These are phyloP conservation scores for Vicugna pacos DNA, from an alignment of 2,113 vertebrate species.

Conservation along the genomic window DNA sequence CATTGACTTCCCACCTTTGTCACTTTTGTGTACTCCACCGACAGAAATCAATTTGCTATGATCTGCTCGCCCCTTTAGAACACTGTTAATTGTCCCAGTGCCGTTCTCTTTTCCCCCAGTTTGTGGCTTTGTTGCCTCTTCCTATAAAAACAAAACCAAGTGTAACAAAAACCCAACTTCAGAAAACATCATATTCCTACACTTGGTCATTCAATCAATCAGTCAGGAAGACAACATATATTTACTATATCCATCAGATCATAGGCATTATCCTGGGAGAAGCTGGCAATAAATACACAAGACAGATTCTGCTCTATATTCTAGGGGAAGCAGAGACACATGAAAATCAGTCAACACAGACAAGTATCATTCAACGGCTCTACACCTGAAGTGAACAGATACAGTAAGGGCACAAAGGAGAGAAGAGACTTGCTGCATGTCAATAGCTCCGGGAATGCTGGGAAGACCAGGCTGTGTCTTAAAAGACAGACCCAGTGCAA, in stretches of 20 bases:
- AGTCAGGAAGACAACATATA: background rate
- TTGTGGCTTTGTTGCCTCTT: constrained; percentile 73
- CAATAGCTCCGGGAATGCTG: background rate
- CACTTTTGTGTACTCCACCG: background rate
- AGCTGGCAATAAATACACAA: background rate
- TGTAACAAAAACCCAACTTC: constrained; percentile 29
- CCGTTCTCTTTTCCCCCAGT: constrained; percentile 73
- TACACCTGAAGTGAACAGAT: background rate
- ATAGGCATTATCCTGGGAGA: background rate
- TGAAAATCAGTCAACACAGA: background rate
- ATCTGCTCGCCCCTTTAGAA: constrained; percentile 39
- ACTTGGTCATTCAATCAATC: background rate
- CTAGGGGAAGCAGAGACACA: background rate
- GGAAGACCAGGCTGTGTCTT: background rate
- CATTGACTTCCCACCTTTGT: constrained; percentile 70
- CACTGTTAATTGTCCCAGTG: constrained; percentile 11
- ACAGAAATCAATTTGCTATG: background rate
- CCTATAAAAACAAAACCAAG: constrained; percentile 81
- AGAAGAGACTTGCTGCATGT: background rate
- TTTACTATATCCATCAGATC: background rate
- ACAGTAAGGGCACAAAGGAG: background rate
- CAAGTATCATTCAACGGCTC: background rate
- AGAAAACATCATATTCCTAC: constrained; percentile 16
- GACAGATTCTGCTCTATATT: background rate
- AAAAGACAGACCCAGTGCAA: background rate